Evolutionary conservation across 2,888 invertebrate genomes (phyloP), one percentile per base, ranked within the genome.

Genomic region (Aspidapion aeneum): DNA sequence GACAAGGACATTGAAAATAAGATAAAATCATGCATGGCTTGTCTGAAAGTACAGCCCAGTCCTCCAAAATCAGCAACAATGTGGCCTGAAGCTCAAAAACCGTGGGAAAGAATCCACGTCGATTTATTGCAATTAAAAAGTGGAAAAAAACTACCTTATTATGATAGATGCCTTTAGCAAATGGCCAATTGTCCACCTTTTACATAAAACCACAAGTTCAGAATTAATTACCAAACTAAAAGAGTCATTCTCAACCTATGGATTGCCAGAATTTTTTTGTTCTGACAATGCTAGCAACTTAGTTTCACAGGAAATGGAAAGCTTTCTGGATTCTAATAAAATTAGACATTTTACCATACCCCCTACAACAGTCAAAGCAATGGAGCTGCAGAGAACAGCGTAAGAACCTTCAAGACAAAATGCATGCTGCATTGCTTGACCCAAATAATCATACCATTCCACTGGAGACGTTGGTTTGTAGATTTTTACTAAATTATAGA

Each of bases 311-410:
- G 22, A 20, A 19, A 20, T 49, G 2, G 58, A 64, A 58, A 20
- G 17, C 7, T 65, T 65, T 49, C 57, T 65, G 19, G 49, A 9
- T 16, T 52, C 35, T 21, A 60, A 64, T 51, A 63, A 61, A 17
- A 62, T 64, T 9, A 61, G 57, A 51, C 63, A 66, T 19, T 35
- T 66, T 12, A 66, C 61, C 22, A 21, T 51, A 1, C 58, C 66
- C 66, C 66, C n/a, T 61, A 55, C 21, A 19, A 64, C 35, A 55
- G 21, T 21, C 48, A 51, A 58, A 55, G 56, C 17, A 66, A 66
- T 61, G 63, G 66, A 16, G 51, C 22, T 12, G 57, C 63, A 16
- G 66, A 66, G 55, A 66, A 55, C 17, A 48, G n/a, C n/a, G 66
- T 66, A 17, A 64, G 61, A 50, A 58, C 58, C 1, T 65, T 66